A percentile compares a stretch with the other conserved stretches of the same genome.
Conservation (phyloP, 2,888 invertebrate genomes). For the Chloroclysta siterata region DNA sequence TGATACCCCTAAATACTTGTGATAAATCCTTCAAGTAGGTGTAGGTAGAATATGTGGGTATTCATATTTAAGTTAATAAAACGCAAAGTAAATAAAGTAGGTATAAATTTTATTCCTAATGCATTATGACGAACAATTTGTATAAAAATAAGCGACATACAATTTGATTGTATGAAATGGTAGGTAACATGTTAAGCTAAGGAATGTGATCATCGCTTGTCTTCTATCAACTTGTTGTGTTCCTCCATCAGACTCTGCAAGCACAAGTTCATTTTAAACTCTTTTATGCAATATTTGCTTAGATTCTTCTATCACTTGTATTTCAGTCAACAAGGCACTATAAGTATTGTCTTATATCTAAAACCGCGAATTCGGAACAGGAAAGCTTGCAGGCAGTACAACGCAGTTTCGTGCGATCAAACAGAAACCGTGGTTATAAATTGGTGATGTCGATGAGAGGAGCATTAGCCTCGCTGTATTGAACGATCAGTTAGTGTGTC, state of each 20-base stretch:
- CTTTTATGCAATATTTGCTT: not conserved
- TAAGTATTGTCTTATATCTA: not conserved
- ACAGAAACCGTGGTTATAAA: no score
- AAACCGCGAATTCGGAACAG: conserved; percentile 1
- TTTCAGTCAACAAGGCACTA: conserved; percentile 8
- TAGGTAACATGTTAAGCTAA: conserved; percentile 21
- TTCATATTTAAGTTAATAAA: conserved; percentile 1
- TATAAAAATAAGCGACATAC: conserved; percentile 46
- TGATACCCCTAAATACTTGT: not conserved
- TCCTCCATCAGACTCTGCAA: conserved; percentile 85
- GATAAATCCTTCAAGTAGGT: not conserved
- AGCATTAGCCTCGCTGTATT: no score
- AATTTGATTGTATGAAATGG: conserved; percentile 29
- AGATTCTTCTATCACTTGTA: conserved; percentile 11
- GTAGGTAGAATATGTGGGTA: not conserved
- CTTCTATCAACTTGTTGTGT: conserved; percentile 82
- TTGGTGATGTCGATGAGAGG: no score
- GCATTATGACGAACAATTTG: conserved; percentile 31
- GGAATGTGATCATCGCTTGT: conserved; percentile 55
- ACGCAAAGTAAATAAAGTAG: conserved; percentile 8
- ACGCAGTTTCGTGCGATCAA: no score
- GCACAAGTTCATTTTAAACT: conserved; percentile 26
- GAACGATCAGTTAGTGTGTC: not conserved
- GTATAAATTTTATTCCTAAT: conserved; percentile 31
- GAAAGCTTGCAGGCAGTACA: not conserved